Base-by-base conservation (phyloP, 2,888 invertebrate genomes). In the Lasioglossum marginatum region DNA sequence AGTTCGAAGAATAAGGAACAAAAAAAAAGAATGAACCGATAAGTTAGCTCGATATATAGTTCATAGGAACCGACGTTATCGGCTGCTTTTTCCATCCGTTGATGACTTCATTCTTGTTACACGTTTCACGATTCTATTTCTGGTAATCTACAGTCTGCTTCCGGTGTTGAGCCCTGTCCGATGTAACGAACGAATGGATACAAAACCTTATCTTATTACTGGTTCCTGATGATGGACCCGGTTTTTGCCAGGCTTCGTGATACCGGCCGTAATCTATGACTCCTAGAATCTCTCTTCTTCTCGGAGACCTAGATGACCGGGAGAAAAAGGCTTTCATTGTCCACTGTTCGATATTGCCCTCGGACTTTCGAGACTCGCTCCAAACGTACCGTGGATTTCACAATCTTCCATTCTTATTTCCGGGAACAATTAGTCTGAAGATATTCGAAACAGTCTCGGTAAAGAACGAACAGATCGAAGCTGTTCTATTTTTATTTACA, bases 181-280 rank as follows among this genome's bases (percentile, higher is more conserved):
- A 71, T 68, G 72, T 77, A 79, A 77, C 79, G 76, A 82, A 82
- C 84, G 72, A 75, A 79, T 45, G 71, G 72, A 40, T 27, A 77
- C 79, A 85, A 88, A 86, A 79, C 84, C 82, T 87, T 88, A 90
- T 87, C 87, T 89, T 79, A 68, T 83, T 87, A 88, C 77, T 71
- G 77, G 83, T 63, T 83, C 80, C 82, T 89, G 82, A 90, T 80
- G 88, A 87, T 78, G 79, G 75, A 75, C 77, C 87, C 68, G 76
- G 37, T 90, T 89, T 90, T 90, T 90, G 77, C 37, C 60, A 45
- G n/a, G 73, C 60, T 60, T 82, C 75, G 57, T 72, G 79, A 82
- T 81, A 81, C 73, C 60, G 60, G 52, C 73, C 79, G 85, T 82
- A 82, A 86, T 87, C 85, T 82, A 57, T 78, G 80, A 73, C 80